These are phyloP conservation scores for Pionites leucogaster DNA, from an alignment of 2,113 vertebrate genomes.

Conservation along the genomic window DNA sequence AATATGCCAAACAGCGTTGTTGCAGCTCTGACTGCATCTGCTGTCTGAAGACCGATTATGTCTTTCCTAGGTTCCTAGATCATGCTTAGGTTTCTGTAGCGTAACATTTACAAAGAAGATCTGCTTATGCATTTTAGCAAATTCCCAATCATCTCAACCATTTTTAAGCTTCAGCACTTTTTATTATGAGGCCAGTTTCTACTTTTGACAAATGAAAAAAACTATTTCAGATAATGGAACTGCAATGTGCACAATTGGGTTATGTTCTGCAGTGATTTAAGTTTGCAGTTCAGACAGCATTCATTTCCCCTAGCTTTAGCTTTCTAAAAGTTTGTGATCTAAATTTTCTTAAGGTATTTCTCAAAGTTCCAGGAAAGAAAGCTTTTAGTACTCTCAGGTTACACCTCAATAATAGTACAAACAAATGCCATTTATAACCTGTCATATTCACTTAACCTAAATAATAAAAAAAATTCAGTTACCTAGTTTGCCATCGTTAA, in stretches of 20 bases:
- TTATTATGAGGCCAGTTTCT: neutral
- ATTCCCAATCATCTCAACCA: neutral
- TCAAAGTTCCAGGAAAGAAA: neutral
- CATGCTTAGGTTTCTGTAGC: neutral
- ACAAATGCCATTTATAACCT: neutral
- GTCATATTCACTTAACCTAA: neutral
- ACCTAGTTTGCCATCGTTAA: neutral
- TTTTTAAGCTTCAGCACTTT: neutral
- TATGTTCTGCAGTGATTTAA: neutral
- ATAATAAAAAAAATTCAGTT: neutral
- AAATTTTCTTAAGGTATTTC: neutral
- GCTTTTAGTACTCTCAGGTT: neutral
- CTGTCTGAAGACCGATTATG: accelerated
- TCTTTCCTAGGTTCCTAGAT: neutral
- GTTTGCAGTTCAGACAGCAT: neutral
- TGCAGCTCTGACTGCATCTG: neutral
- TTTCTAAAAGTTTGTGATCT: neutral
- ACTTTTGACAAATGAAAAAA: neutral
- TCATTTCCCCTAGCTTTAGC: neutral
- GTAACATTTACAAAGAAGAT: neutral
- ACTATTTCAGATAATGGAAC: neutral
- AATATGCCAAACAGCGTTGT: neutral
- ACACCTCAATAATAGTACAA: neutral
- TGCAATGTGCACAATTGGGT: neutral
- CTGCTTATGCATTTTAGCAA: neutral